Base-by-base conservation (phyloP, 2,888 invertebrate genomes). In the Pachydiplax longipennis region DNA sequence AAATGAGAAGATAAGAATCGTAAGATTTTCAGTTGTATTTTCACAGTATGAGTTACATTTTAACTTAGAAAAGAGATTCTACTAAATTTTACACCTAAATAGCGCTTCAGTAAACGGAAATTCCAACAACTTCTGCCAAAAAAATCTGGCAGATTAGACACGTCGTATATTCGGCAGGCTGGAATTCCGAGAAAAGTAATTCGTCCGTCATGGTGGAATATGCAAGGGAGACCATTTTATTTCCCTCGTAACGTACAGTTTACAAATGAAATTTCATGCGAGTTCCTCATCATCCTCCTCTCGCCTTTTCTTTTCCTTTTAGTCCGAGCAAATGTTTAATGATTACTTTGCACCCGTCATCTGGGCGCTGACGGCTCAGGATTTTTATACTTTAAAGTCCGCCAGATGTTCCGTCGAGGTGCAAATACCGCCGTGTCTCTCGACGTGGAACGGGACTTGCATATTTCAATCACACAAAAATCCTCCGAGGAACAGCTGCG, bases 321-420 rank as follows among this genome's bases (percentile, higher is more conserved):
- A 37, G 61, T 37, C 37, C 61, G 87, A 37, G 87, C 87, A 87
- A 87, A 87, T 87, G 87, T 87, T 87, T 61, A 87, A 87, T 87
- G 87, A 87, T 87, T 87, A 87, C 87, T 87, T 87, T 87, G 87
- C 87, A 87, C 87, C 58, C 83, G 83, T 83, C 83, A 87, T 65
- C 37, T 65, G 87, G 61, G 22, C 83, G 58, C 83, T 83, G 58
- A 35, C 31, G 48, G 58, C 83, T 25, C 31, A 58, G 58, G 35
- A 83, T 83, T 83, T 83, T 83, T 48, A 58, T 58, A 61, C 83
- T 83, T 58, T 31, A 58, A 58, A 83, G 83, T 61, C 58, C n/a
- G 87, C 87, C 87, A 87, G 87, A 87, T 87, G 87, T 87, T 87
- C 87, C 15, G 18, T 22, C 3, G 35, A 40, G 37, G 44, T 37